Conservation (phyloP, 2,113 vertebrate species). For the Myocastor coypus region DNA sequence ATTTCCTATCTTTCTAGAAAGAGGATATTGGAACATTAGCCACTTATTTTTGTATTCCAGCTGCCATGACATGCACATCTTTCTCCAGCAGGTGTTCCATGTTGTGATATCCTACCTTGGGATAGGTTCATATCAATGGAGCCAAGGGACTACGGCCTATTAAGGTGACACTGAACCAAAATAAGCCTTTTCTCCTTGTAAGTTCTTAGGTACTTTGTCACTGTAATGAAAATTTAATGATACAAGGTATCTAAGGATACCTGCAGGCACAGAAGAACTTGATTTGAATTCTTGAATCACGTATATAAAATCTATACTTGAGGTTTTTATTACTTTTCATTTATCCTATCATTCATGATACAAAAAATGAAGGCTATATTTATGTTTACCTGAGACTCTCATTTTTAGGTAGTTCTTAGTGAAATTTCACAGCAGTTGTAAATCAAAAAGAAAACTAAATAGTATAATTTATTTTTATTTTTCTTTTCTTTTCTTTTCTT, state of each 20-base stretch:
- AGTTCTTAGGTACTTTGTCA: not conserved
- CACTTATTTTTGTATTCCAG: not conserved
- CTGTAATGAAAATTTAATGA: not conserved
- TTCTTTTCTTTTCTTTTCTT: no score
- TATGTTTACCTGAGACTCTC: not conserved
- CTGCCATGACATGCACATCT: not conserved
- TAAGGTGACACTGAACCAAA: not conserved
- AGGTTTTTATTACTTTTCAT: not conserved
- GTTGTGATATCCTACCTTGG: not conserved
- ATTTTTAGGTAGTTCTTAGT: not conserved
- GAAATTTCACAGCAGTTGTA: slow-evolving; percentile 12
- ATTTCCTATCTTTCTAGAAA: not conserved
- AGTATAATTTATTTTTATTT: no score
- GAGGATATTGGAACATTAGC: not conserved
- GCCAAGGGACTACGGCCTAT: not conserved
- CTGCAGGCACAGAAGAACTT: not conserved
- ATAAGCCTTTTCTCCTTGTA: not conserved
- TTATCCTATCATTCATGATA: not conserved
- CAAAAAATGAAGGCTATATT: not conserved
- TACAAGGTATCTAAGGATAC: not conserved
- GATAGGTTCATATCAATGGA: not conserved
- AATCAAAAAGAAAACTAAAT: not conserved
- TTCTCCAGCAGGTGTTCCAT: not conserved
- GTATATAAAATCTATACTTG: not conserved
- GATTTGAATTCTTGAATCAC: not conserved